Evolutionary conservation across 2,113 vertebrate species (phyloP).

Genomic region (Otocyon megalotis): DNA sequence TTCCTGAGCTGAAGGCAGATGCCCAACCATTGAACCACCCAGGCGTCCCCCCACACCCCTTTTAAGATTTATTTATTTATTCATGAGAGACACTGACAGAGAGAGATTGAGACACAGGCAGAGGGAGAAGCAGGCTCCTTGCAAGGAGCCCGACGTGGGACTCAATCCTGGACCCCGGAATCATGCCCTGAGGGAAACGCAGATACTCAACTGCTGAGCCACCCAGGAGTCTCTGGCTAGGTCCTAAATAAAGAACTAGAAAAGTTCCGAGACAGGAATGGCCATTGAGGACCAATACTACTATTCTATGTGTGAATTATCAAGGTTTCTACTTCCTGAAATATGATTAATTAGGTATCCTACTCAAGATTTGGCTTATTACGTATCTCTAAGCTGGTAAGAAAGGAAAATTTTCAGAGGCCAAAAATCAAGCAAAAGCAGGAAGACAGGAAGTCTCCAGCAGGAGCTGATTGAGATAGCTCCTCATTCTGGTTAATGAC

Average conservation of each 20-base stretch:
- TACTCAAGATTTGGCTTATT: not conserved
- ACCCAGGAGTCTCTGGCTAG: too few relatives aligned
- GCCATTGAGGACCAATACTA: not conserved
- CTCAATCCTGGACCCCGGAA: too few relatives aligned
- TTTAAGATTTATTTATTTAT: too few relatives aligned
- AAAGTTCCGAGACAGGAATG: not conserved
- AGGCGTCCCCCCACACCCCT: too few relatives aligned
- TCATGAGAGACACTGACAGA: too few relatives aligned
- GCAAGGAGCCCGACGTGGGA: too few relatives aligned
- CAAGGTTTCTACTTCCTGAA: slow-evolving; percentile 2
- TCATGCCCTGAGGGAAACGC: too few relatives aligned
- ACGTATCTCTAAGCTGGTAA: not conserved
- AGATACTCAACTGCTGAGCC: too few relatives aligned
- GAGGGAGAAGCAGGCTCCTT: too few relatives aligned
- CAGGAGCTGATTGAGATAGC: not conserved
- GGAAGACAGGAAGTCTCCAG: not conserved
- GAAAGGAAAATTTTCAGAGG: not conserved
- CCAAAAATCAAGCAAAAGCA: slow-evolving; percentile 28
- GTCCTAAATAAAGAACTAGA: not conserved
- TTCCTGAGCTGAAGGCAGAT: too few relatives aligned
- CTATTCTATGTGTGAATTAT: not conserved
- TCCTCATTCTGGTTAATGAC: not conserved
- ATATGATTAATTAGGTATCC: not conserved
- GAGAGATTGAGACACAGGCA: too few relatives aligned
- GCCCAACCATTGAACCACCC: too few relatives aligned